Percentiles rank a stretch among this genome's conserved stretches.
These are phyloP conservation scores for Cetoscarus ocellatus DNA, from an alignment of 2,797 vertebrate genomes.

Conservation along the genomic window DNA sequence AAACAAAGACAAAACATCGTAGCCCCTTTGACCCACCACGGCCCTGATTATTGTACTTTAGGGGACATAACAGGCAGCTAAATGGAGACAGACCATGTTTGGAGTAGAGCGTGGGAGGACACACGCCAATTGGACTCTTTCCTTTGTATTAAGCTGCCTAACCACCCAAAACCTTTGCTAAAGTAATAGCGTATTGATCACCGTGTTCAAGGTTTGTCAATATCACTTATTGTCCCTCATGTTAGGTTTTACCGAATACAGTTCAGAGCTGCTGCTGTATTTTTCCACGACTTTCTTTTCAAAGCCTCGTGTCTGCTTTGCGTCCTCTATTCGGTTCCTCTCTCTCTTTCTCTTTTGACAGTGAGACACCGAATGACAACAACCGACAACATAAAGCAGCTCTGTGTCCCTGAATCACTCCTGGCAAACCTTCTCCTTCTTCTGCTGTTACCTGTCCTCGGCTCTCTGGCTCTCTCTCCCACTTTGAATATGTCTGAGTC, in stretches of 20 bases:
- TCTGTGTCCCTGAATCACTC: constrained; percentile 34
- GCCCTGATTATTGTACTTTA: too few species aligned
- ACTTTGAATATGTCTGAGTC: constrained; percentile 15
- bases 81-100: too few species aligned
- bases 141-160: too few species aligned
- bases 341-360: constrained; percentile 27
- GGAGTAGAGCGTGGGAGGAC: too few species aligned
- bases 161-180: too few species aligned
- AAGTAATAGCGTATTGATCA: too few species aligned
- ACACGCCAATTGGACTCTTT: too few species aligned
- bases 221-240: too few species aligned
- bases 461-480: not conserved
- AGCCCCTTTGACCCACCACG: too few species aligned
- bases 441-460: constrained; percentile 21
- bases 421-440: constrained; percentile 16
- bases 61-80: too few species aligned
- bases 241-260: not conserved
- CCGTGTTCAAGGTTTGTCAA: too few species aligned
- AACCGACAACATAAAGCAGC: constrained; percentile 12
- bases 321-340: not conserved
- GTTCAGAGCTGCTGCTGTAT: constrained; percentile 6
- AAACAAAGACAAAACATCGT: too few species aligned
- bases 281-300: constrained; percentile 23
- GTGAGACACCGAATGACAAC: constrained; percentile 27
- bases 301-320: constrained; percentile 5